Conservation (phyloP, 2,113 vertebrate genomes). For the Mormoops blainvillei region DNA sequence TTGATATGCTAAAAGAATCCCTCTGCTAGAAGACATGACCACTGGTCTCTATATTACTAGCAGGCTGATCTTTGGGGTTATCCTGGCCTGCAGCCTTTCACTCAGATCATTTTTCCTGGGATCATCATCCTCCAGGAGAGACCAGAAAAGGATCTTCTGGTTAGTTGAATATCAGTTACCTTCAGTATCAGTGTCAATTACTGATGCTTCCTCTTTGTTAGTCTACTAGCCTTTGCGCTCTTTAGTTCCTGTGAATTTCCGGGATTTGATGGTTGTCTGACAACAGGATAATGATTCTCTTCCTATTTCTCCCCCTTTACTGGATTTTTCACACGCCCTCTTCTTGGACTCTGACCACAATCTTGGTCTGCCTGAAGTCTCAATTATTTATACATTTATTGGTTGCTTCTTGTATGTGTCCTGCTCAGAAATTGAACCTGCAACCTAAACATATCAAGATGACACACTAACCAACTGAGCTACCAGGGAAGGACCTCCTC, state of each 20-base stretch:
- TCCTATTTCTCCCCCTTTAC: background rate
- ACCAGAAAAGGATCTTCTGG: background rate
- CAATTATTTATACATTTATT: too few relatives aligned
- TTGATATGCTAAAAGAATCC: background rate
- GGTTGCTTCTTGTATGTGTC: too few relatives aligned
- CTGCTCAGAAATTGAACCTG: too few relatives aligned
- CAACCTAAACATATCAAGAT: too few relatives aligned
- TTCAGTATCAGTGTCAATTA: background rate
- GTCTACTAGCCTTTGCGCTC: background rate
- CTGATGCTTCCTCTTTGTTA: background rate
- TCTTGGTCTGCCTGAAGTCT: background rate
- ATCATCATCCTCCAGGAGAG: background rate
- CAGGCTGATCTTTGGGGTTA: background rate
- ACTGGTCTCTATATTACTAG: too few relatives aligned
- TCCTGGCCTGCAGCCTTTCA: background rate
- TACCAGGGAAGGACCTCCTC: background rate
- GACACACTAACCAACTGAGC: too few relatives aligned
- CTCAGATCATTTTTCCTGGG: background rate
- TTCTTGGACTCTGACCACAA: background rate
- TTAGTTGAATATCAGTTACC: background rate
- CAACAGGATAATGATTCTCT: background rate
- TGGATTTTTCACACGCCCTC: background rate
- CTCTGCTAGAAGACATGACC: background rate
- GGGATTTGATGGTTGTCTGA: background rate
- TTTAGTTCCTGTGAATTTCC: background rate